Base-by-base conservation (phyloP, 2,888 invertebrate genomes). In the Ichneumoninae sp. region DNA sequence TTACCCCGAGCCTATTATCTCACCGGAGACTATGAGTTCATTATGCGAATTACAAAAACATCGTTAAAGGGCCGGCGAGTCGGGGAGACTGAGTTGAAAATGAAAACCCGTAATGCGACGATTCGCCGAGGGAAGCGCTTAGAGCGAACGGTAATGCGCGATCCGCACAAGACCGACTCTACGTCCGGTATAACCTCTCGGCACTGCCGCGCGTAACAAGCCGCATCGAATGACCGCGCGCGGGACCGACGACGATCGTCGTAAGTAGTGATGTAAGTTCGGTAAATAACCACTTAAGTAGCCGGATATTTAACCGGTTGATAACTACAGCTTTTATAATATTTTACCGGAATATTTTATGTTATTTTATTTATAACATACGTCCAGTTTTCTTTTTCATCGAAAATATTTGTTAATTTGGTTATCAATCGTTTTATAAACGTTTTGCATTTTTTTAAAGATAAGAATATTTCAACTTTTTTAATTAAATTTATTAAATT, bases 61-160 rank as follows among this genome's bases (percentile, higher is more conserved):
- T 74, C 30, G 68, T 52, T 47, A 70, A 83, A 80, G 71, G 68
- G 22, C 26, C 60, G 19, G 52, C 13, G 44, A 70, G 44, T 19
- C n/a, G 72, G 36, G 22, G 72, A 69, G 60, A 71, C 65, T 68
- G 5, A 77, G 80, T 72, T 77, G 84, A 77, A 78, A 78, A 84
- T 84, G 74, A 78, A 69, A 70, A 74, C 77, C 69, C n/a, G 44
- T 78, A 69, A 69, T 33, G n/a, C 16, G n/a, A 50, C 76, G 65
- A 81, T 77, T 77, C 52, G 79, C 50, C 65, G 72, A 60, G 57
- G 44, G 71, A 22, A 40, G 52, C 36, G 54, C 71, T 54, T 3
- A 22, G 36, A 13, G 52, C 36, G 6, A 71, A 71, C 54, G 22
- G 19, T 33, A 71, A 54, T 33, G 60, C 22, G 40, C 40, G 40